Percentiles rank a stretch among this genome's conserved stretches.
These are phyloP conservation scores for Melanotus villosus DNA, from an alignment of 2,888 invertebrate species.

Conservation along the genomic window DNA sequence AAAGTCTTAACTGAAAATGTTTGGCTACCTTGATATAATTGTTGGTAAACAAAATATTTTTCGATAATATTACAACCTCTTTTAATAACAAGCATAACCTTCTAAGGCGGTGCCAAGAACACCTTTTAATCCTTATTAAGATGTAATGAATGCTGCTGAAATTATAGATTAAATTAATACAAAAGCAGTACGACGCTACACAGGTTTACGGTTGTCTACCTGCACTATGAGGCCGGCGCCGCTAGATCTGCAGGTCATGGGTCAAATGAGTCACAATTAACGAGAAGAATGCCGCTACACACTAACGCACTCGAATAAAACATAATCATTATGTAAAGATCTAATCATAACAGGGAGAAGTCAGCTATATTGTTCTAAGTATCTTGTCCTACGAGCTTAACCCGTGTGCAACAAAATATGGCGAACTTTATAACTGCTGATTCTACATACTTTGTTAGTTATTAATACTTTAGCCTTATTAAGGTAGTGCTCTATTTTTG, in stretches of 20 bases:
- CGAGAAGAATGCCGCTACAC: slow-evolving; percentile 56
- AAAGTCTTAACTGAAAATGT: not conserved
- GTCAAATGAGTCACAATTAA: slow-evolving; percentile 60
- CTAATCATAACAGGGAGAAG: slow-evolving; percentile 40
- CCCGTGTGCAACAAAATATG: not conserved
- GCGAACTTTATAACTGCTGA: too few species aligned
- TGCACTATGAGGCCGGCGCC: slow-evolving; percentile 51
- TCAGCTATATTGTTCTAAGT: slow-evolving; percentile 33
- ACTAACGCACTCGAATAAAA: slow-evolving; percentile 56
- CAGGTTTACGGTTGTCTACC: slow-evolving; percentile 42
- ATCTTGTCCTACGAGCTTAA: slow-evolving; percentile 4
- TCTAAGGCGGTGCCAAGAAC: slow-evolving; percentile 19
- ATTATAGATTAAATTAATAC: slow-evolving; percentile 29
- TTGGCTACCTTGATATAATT: not conserved
- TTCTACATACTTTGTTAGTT: too few species aligned
- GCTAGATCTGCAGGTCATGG: slow-evolving; percentile 55
- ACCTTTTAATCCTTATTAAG: slow-evolving; percentile 15
- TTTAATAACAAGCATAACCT: not conserved
- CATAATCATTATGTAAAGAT: slow-evolving; percentile 52
- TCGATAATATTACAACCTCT: slow-evolving; percentile 1
- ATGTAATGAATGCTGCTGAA: slow-evolving; percentile 25
- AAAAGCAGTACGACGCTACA: slow-evolving; percentile 30
- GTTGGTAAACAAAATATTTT: not conserved
- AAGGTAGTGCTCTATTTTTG: too few species aligned
- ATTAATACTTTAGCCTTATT: too few species aligned